Base-by-base conservation (phyloP, 2,888 invertebrate species). In the Acholoe squamosa region DNA sequence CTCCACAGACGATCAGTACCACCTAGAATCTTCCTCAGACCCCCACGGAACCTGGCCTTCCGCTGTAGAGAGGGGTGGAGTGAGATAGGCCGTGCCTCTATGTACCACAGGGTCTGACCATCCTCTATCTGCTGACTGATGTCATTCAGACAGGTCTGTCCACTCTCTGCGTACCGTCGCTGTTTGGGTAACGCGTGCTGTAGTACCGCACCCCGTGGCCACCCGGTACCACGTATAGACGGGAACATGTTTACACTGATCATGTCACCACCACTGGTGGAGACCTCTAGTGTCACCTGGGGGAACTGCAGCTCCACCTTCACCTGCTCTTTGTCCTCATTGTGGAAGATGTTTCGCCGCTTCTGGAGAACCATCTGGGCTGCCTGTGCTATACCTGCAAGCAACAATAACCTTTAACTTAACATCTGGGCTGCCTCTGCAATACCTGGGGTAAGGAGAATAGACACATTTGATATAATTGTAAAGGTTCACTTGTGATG, bases 161-260 rank as follows among this genome's bases (percentile, higher is more conserved):
- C 90, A 28, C 52, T 52, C n/a, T 84, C 84, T 54, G 84, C 28
- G 61, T n/a, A 90, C 19, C 80, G 84, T 16, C 54, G 84, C 43
- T 90, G 90, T 34, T 84, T 52, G 22, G 90, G 90, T 1, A 90
- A 67, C 12, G 43, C 90, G 34, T 90, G 90, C 34, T 90, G 90
- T 33, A 90, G 61, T 12, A 52, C 3, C 31, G 77, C 61, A 5
- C 84, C 31, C 22, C 52, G 31, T 31, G 84, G 90, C 84, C 76
- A 77, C 5, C 90, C 90, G 0, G 19, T 77, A 19, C 90, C 90
- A 19, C 56, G 34, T 1, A 90, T 61, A 0, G 90, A 61, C 28
- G 90, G 84, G 19, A 56, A 84, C 34, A 84, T 7, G 84, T 84
- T 84, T 16, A 84, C 34, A 7, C 7, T 43, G 14, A 84, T 14